Evolutionary conservation across 1,140 invertebrate genomes (phyloP), one percentile per base, ranked within the genome.

Genomic region (Cardiocondyla obscurior): DNA sequence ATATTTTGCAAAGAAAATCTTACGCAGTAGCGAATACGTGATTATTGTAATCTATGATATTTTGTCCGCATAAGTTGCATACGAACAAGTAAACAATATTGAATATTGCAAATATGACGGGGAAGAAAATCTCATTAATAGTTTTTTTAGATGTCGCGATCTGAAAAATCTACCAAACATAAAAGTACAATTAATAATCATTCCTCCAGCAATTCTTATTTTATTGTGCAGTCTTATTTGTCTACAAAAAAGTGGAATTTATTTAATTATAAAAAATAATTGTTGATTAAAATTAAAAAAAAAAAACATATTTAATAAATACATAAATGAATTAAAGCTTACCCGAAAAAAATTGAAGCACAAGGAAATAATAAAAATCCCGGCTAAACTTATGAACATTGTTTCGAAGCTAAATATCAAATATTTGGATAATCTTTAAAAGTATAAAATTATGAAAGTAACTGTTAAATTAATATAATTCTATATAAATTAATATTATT

Each of bases 341-440:
- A 62, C 58, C 19, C 33, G 19, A 39, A 62, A 12, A 39, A 39
- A 22, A 42, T 6, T 62, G 33, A 3, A 22, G 22, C 58, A 6
- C 10, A 62, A 39, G 12, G 33, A 62, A 62, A 25, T 42, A 4
- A 39, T 22, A 39, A 62, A 14, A 4, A 62, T n/a, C 4, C 3
- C 58, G 19, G 30, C 22, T 62, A 62, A 62, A 36, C 58, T 62
- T 5, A 62, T 0, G 4, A 62, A 62, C 58, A 62, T 62, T 62
- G 33, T 36, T n/a, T 62, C 58, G 39, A 62, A 62, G 5, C 10
- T 36, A 7, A 12, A 39, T 16, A 62, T 5, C n/a, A 62, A 62
- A 62, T 62, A 42, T 22, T 39, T 62, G 5, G 58, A 39, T 42
- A 62, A 62, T 62, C 58, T 62, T 62, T 39, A 62, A 62, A 62